These are phyloP conservation scores for Malacosoma neustria DNA, from an alignment of 2,888 invertebrate species.

Conservation along the genomic window DNA sequence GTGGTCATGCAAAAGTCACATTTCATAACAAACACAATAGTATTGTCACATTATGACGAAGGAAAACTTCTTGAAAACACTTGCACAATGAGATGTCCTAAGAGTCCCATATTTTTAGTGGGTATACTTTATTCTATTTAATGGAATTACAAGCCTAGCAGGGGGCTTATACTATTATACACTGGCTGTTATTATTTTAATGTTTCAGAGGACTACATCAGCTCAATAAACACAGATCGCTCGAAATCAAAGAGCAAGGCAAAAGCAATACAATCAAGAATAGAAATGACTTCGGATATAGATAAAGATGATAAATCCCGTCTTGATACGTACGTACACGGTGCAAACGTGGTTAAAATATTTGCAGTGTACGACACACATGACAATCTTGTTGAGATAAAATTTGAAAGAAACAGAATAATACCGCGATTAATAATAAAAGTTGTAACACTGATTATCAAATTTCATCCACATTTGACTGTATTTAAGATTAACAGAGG, in stretches of 20 bases:
- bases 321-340: not conserved
- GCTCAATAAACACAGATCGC: conserved; percentile 13
- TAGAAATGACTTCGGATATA: conserved; percentile 5
- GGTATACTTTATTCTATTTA: too few relatives aligned
- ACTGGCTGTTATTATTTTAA: too few relatives aligned
- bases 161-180: too few relatives aligned
- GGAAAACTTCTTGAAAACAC: too few relatives aligned
- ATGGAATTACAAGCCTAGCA: too few relatives aligned
- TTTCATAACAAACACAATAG: too few relatives aligned
- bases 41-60: too few relatives aligned
- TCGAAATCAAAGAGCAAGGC: conserved; percentile 17
- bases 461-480: conserved; percentile 24
- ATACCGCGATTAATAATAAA: conserved; percentile 32
- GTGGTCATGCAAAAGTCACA: too few relatives aligned
- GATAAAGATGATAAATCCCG: conserved; percentile 2
- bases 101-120: too few relatives aligned
- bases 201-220: conserved; percentile 29
- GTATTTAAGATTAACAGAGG: conserved; percentile 30
- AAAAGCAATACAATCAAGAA: conserved; percentile 11
- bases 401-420: conserved; percentile 24
- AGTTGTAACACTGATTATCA: conserved; percentile 27
- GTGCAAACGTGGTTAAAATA: conserved; percentile 15
- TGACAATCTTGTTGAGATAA: conserved; percentile 28
- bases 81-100: too few relatives aligned
- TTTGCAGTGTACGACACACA: conserved; percentile 22